Evolutionary conservation across 2,113 vertebrate genomes (phyloP).

Genomic region (Microtus ochrogaster): DNA sequence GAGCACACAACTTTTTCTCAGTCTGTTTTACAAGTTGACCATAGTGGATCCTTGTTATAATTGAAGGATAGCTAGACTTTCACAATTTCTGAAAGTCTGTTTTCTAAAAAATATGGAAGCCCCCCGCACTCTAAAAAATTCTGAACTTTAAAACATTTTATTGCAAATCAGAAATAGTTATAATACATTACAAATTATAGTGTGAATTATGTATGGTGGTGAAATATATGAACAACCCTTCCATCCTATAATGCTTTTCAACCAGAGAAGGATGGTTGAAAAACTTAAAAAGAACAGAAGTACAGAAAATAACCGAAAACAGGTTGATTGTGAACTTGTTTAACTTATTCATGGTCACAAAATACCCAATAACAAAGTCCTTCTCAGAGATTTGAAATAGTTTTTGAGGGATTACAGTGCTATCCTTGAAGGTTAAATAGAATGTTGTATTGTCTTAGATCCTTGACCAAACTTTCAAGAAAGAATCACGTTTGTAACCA

Average conservation of each 20-base stretch:
- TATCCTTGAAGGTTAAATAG: conserved; percentile 30
- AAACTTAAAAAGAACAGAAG: conserved; percentile 11
- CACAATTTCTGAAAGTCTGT: not conserved
- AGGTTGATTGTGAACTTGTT: not conserved
- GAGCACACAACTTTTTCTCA: not conserved
- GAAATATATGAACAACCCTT: conserved; percentile 10
- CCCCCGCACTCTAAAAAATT: conserved; percentile 10
- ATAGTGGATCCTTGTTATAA: not conserved
- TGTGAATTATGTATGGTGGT: not conserved
- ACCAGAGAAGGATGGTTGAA: not conserved
- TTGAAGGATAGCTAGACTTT: not conserved
- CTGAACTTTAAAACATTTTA: conserved; percentile 27
- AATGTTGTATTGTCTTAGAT: not conserved
- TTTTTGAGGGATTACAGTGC: not conserved
- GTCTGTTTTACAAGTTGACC: not conserved
- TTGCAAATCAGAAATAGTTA: not conserved
- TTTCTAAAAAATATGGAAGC: conserved; percentile 14
- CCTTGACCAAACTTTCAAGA: not conserved
- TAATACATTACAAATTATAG: not conserved
- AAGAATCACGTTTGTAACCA: not conserved
- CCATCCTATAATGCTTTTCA: conserved; percentile 37
- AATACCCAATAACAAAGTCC: not conserved
- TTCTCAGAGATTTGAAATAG: not conserved
- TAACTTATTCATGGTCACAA: not conserved
- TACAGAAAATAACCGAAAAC: not conserved